Percentiles rank a stretch among this genome's conserved stretches.
phyloP scores from a whole-genome alignment of 2,113 vertebrate genomes.

The Corythaeola cristata region DNA sequence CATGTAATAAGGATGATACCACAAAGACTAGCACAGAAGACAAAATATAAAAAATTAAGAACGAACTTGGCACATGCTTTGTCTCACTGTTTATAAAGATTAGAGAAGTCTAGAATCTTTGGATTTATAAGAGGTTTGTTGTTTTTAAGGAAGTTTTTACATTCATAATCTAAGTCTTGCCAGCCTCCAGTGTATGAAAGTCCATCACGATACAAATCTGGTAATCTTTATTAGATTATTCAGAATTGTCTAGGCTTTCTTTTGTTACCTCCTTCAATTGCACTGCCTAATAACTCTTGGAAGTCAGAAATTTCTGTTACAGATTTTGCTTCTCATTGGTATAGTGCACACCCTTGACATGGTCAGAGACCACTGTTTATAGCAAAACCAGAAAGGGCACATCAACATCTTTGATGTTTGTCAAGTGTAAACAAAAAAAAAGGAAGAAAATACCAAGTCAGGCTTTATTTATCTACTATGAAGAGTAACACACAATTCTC shows the following conservation, averaged over 20 bases:
- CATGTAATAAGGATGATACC: not conserved
- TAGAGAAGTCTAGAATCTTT: not conserved
- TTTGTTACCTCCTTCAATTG: not conserved
- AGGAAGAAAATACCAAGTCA: not conserved
- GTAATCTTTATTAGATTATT: not conserved
- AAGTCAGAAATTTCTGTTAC: not conserved
- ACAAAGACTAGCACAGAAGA: not conserved
- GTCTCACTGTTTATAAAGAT: not conserved
- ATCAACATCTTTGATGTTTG: not conserved
- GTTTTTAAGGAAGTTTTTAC: not conserved
- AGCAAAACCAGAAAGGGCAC: not conserved
- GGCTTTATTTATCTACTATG: not conserved
- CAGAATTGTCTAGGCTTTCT: not conserved
- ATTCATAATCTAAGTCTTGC: not conserved
- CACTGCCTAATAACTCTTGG: not conserved
- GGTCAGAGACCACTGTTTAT: not conserved
- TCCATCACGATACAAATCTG: not conserved
- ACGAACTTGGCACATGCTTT: not conserved
- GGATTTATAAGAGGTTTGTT: not conserved
- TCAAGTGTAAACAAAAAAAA: not conserved
- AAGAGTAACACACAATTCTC: not conserved
- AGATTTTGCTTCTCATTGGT: not conserved
- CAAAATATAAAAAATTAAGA: not conserved
- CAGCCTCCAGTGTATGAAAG: not conserved
- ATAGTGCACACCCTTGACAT: not conserved